These are phyloP conservation scores for Tolmerus cingulatus DNA, from an alignment of 2,888 invertebrate species.

Conservation along the genomic window DNA sequence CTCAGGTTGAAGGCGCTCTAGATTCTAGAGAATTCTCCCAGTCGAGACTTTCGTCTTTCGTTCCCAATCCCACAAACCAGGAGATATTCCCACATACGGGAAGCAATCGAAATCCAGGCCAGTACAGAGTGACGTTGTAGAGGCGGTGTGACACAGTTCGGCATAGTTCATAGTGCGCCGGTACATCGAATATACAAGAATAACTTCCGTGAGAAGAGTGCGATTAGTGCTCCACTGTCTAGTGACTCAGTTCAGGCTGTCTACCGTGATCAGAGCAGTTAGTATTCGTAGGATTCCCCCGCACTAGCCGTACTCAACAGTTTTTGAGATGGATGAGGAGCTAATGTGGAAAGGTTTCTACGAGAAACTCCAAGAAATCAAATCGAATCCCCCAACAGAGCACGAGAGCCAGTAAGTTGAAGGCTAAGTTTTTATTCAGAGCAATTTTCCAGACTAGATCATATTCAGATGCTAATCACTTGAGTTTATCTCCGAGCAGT, in stretches of 20 bases:
- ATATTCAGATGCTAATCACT: not conserved
- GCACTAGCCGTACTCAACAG: not conserved
- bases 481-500: not conserved
- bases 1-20: not conserved
- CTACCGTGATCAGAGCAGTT: not conserved
- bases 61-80: not conserved
- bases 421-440: not conserved
- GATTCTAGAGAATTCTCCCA: not conserved
- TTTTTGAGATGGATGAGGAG: constrained; percentile 69
- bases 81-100: not conserved
- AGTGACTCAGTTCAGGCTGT: not conserved
- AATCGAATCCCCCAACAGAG: constrained; percentile 71
- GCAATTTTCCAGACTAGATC: not conserved
- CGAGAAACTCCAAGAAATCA: constrained; percentile 70
- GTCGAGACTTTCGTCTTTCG: not conserved
- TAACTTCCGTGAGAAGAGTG: not conserved
- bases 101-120: not conserved
- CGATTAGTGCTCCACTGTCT: not conserved
- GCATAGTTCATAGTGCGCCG: constrained; percentile 24
- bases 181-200: not conserved
- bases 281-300: not conserved
- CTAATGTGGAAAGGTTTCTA: constrained; percentile 81
- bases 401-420: constrained; percentile 72
- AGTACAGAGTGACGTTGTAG: not conserved
- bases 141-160: not conserved